A percentile compares a stretch with the other conserved stretches of the same genome.
Evolutionary conservation across 2,113 vertebrate genomes (phyloP).

Genomic region (Pygoscelis antarcticus): DNA sequence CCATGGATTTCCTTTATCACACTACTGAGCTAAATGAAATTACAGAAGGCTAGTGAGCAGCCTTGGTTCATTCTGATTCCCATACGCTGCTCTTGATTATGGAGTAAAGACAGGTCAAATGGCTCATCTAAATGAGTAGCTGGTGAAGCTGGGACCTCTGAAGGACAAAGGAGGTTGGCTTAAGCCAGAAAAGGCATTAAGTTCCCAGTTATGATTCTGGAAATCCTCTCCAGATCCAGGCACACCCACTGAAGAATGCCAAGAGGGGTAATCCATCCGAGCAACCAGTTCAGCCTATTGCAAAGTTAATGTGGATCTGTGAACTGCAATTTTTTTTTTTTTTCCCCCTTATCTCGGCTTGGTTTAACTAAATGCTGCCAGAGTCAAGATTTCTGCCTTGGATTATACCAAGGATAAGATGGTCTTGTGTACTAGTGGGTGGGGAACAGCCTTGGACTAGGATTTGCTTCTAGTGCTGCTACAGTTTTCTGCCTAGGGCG

Average conservation of each 20-base stretch:
- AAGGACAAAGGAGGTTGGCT: slow-evolving; percentile 53
- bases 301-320: slow-evolving; percentile 58
- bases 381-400: not conserved
- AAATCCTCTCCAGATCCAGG: not conserved
- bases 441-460: not conserved
- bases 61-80: not conserved
- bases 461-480: not conserved
- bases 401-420: not conserved
- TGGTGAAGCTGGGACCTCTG: slow-evolving; percentile 56
- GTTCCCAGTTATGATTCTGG: not conserved
- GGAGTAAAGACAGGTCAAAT: not conserved
- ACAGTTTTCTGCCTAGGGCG: not conserved
- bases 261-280: not conserved
- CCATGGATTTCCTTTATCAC: slow-evolving; percentile 14
- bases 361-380: not conserved
- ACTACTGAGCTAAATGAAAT: not conserved
- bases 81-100: not conserved
- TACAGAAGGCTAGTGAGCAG: not conserved
- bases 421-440: not conserved
- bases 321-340: not conserved
- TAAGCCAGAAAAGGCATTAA: slow-evolving; percentile 61
- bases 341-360: not conserved
- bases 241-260: not conserved
- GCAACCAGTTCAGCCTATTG: slow-evolving; percentile 37
- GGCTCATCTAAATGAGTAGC: not conserved